phyloP scores from a whole-genome alignment of 2,113 vertebrate genomes.

The Lophura nycthemera region DNA sequence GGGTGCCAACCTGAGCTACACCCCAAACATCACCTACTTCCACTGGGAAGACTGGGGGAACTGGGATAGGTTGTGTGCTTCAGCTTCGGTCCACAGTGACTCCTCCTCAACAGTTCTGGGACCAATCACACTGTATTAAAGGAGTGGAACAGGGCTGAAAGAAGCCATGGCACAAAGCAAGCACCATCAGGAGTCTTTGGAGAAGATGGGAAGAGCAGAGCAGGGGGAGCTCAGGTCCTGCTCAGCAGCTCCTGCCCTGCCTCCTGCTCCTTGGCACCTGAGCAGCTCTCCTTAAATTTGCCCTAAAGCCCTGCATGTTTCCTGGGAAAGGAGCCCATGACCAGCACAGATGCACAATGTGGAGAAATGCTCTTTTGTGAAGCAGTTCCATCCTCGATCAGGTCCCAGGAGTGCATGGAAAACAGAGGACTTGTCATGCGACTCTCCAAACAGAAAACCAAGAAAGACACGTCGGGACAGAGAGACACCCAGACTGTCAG shows the following conservation, averaged over 20 bases:
- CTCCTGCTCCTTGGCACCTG: slow-evolving; percentile 9
- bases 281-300: neutral
- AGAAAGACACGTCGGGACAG: slow-evolving; percentile 11
- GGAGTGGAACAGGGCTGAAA: neutral
- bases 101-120: neutral
- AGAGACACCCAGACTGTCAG: neutral
- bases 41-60: neutral
- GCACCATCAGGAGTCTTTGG: neutral
- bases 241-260: neutral
- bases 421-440: neutral
- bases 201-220: neutral
- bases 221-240: neutral
- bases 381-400: neutral
- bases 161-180: neutral
- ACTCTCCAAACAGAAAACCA: neutral
- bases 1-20: neutral
- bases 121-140: neutral
- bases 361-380: rapidly evolving
- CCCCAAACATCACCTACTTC: neutral
- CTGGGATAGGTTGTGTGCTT: neutral
- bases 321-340: neutral
- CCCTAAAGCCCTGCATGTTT: neutral
- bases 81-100: neutral
- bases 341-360: neutral
- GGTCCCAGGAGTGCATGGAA: neutral